Evolutionary conservation across 2,888 invertebrate genomes (phyloP).

Genomic region (Horisme vitalbata): DNA sequence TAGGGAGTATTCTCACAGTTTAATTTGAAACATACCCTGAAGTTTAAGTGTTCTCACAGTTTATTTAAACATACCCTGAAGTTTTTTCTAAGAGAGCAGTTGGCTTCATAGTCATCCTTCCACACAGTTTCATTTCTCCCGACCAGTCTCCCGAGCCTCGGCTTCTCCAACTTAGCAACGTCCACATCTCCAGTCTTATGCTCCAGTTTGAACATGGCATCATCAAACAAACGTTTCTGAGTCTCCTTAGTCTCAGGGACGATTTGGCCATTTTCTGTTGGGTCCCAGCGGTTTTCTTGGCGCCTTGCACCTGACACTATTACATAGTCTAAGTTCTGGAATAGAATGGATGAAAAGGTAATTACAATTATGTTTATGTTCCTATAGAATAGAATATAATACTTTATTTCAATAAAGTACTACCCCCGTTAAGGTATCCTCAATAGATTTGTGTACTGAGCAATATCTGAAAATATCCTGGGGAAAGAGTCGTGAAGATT

Average conservation of each 20-base stretch:
- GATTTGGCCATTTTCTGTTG: conserved; percentile 96
- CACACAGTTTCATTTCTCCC: conserved; percentile 91
- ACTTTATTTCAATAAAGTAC: too few species aligned
- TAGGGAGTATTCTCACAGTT: too few species aligned
- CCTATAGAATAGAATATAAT: too few species aligned
- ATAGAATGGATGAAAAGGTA: conserved; percentile 32
- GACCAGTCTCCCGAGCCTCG: conserved; percentile 88
- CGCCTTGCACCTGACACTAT: conserved; percentile 97
- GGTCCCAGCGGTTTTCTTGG: conserved; percentile 99
- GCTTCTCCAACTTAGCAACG: conserved; percentile 87
- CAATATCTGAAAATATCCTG: too few species aligned
- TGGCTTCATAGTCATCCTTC: conserved; percentile 97
- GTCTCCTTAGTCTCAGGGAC: conserved; percentile 96
- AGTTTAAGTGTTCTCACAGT: too few species aligned
- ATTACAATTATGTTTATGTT: too few species aligned
- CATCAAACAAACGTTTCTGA: conserved; percentile 94
- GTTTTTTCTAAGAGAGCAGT: conserved; percentile 90
- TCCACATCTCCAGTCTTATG: conserved; percentile 93
- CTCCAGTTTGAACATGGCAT: conserved; percentile 99
- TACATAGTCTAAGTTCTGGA: conserved; percentile 97
- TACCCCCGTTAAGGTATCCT: too few species aligned
- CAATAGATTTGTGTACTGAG: too few species aligned
- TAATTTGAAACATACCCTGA: too few species aligned
- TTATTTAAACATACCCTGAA: conserved; percentile 90
- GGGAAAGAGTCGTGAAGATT: too few species aligned